Conservation (phyloP, 2,113 vertebrate genomes). For the Heterocephalus glaber region DNA sequence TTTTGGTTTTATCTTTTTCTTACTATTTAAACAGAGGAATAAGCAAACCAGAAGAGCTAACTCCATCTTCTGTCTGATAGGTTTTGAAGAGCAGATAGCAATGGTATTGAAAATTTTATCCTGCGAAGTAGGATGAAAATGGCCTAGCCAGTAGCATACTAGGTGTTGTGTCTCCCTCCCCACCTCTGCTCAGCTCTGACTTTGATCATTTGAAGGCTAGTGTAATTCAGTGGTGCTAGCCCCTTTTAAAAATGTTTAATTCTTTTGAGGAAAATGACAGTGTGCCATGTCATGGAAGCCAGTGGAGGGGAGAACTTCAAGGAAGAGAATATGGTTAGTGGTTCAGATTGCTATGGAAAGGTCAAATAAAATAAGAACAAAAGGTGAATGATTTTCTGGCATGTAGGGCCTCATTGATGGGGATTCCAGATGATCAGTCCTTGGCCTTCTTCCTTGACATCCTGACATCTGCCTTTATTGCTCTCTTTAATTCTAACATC, state of each 20-base stretch:
- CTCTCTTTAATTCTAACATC: neutral
- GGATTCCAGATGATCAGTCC: neutral
- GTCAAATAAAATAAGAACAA: neutral
- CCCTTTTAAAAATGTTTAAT: neutral
- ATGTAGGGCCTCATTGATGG: neutral
- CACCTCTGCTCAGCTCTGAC: neutral
- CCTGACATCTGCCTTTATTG: neutral
- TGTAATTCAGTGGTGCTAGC: neutral
- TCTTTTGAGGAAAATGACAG: neutral
- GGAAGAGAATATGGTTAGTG: neutral
- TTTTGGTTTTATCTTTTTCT: slow-evolving; percentile 4
- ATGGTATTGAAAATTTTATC: neutral
- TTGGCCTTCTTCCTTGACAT: neutral
- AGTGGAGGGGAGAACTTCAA: neutral
- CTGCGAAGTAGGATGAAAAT: neutral
- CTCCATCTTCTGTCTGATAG: neutral
- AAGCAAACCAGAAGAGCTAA: neutral
- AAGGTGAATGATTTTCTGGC: neutral
- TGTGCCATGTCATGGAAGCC: neutral
- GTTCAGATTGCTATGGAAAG: neutral
- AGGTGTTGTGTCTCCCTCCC: neutral
- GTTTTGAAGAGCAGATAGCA: neutral
- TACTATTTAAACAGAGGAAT: neutral
- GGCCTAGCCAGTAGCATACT: neutral
- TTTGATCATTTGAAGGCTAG: neutral